These are phyloP conservation scores for Cynaeus angustus DNA, from an alignment of 2,888 invertebrate genomes.

Conservation along the genomic window DNA sequence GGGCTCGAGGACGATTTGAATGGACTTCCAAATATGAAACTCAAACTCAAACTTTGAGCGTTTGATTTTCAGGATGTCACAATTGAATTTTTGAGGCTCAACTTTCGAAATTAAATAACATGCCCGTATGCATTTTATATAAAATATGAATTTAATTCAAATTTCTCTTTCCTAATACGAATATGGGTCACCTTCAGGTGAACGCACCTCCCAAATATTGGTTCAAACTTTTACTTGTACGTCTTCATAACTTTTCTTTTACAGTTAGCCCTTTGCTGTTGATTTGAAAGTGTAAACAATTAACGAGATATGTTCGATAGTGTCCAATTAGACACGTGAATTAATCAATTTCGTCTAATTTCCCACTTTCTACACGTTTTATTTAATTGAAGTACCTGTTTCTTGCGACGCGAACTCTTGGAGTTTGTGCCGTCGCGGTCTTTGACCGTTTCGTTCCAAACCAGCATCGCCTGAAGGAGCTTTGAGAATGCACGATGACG, in stretches of 20 bases:
- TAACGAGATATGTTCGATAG: neutral
- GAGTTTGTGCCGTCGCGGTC: conserved; percentile 42
- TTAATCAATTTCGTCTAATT: conserved; percentile 28
- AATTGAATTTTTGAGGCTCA: too few species aligned
- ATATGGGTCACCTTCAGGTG: conserved; percentile 24
- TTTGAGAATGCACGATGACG: conserved; percentile 41
- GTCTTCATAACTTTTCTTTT: neutral
- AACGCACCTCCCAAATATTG: conserved; percentile 24
- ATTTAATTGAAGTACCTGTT: conserved; percentile 20
- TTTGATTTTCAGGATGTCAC: too few species aligned
- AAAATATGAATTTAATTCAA: conserved; percentile 23
- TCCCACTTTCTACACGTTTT: conserved; percentile 31
- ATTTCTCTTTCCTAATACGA: conserved; percentile 33
- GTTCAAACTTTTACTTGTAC: conserved; percentile 24
- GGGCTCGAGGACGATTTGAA: too few species aligned
- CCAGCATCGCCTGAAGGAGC: conserved; percentile 44
- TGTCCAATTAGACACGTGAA: conserved; percentile 17
- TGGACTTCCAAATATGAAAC: too few species aligned
- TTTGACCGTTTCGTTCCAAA: conserved; percentile 44
- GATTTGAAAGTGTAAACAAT: neutral
- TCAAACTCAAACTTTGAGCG: too few species aligned
- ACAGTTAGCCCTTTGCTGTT: neutral
- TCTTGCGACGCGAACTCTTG: conserved; percentile 22
- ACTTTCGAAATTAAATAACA: neutral
- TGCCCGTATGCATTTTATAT: conserved; percentile 4